Evolutionary conservation across 2,797 vertebrate genomes (phyloP), one percentile per base, ranked within the genome.

Genomic region (Echiichthys vipera): DNA sequence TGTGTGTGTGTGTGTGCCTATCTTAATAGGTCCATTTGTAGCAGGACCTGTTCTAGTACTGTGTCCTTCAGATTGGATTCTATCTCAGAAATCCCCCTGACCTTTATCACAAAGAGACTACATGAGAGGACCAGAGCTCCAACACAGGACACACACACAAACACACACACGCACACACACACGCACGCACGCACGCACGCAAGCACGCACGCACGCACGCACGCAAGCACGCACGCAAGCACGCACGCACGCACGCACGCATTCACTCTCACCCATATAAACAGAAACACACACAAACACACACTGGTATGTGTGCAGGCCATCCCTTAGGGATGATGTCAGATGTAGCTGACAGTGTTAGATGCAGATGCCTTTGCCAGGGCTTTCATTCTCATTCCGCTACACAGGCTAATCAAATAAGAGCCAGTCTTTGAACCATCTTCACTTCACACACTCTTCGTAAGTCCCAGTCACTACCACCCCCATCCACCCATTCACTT

Each of bases 21-120:
- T 89, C 88, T 88, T 92, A 93, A 93, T 93, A 85, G 89, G 81
- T 91, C 86, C 89, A 93, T 93, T 93, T 93, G 91, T 89, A 89
- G 76, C 78, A 83, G 75, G 83, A 62, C 80, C 77, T 92, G 91
- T 91, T 93, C 92, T 89, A 91, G 84, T 85, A 87, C 83, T 7
- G 80, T 92, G 92, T 94, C 89, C 89, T 92, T 92, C 86, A 94
- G 88, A 92, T 86, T 88, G 90, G 90, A 93, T 92, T 89, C 86
- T 90, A 93, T 91, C 88, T 80, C 86, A 85, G 85, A 83, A 85
- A 92, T 91, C 87, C 85, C 73, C 80, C 90, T 93, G 92, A 94
- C 93, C 91, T 94, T 94, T 93, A 80, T 67, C 89, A 92, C 89
- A 81, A 90, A 92, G 90, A 90, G 79, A 88, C 84, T 83, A 91